phyloP scores from a whole-genome alignment of 2,888 invertebrate genomes.

The Ophion slaviceki region DNA sequence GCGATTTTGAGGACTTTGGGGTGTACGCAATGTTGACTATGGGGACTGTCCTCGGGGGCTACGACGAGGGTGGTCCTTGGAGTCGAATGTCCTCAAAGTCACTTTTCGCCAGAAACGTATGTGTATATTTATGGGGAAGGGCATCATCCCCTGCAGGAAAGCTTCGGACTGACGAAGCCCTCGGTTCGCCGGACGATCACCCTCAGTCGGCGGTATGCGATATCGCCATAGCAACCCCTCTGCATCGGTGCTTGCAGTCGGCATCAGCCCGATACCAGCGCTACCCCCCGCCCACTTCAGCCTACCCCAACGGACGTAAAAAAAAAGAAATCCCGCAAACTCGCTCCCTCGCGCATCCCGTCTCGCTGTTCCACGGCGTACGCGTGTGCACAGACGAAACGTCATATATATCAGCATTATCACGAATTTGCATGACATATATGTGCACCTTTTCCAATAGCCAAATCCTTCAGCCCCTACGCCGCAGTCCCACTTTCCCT shows the following conservation, averaged over 20 bases:
- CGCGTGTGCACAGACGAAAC: constrained; percentile 6
- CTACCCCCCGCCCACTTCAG: constrained; percentile 50
- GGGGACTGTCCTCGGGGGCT: neutral
- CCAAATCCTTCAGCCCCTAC: neutral
- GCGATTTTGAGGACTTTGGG: no score
- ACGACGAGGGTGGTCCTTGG: neutral
- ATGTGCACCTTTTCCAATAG: neutral
- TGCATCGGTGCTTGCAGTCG: constrained; percentile 66
- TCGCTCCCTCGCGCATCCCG: neutral
- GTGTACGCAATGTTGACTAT: neutral
- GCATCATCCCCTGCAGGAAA: constrained; percentile 77
- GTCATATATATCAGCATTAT: constrained; percentile 22
- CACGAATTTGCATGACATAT: constrained; percentile 42
- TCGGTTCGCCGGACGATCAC: constrained; percentile 68
- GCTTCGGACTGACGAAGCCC: constrained; percentile 79
- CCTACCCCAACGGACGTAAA: constrained; percentile 67
- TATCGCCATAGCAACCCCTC: constrained; percentile 82
- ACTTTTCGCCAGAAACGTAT: neutral
- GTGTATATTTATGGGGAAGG: constrained; percentile 58
- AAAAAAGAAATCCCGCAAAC: neutral
- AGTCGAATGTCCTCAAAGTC: neutral
- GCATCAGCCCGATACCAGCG: constrained; percentile 22
- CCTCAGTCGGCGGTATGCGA: constrained; percentile 64
- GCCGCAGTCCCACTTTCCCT: no score
- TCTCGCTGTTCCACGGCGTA: neutral